Evolutionary conservation across 2,888 invertebrate species (phyloP).

Genomic region (Balanococcus diminutus): DNA sequence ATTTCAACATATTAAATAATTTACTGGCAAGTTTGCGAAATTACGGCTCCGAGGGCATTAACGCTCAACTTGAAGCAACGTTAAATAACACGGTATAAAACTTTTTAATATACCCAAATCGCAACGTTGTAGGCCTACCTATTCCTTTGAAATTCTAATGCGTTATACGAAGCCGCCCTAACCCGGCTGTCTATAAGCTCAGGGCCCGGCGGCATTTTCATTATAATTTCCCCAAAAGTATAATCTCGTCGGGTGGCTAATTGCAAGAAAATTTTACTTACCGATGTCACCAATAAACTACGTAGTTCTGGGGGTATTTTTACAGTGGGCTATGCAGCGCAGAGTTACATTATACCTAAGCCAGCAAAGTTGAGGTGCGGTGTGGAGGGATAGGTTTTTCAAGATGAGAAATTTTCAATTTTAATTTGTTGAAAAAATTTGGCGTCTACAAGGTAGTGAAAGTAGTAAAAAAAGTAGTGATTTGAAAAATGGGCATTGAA

Average conservation of each 20-base stretch:
- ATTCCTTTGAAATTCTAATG: conserved; percentile 5
- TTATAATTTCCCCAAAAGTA: conserved; percentile 5
- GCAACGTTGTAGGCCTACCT: background rate
- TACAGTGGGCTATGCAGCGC: no score
- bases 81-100: background rate
- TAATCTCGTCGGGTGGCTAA: conserved; percentile 5
- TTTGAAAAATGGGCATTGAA: no score
- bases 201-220: background rate
- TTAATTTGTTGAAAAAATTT: no score
- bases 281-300: background rate
- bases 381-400: no score
- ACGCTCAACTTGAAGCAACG: background rate
- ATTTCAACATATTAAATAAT: background rate
- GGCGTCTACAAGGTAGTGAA: no score
- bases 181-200: background rate
- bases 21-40: background rate
- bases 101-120: conserved; percentile 5
- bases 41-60: background rate
- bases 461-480: no score
- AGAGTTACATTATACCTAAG: no score
- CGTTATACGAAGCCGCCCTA: background rate
- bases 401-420: no score
- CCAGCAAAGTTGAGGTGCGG: no score
- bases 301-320: background rate
- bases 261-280: background rate